Conservation (phyloP, 2,113 vertebrate genomes). For the Notothenia coriiceps region DNA sequence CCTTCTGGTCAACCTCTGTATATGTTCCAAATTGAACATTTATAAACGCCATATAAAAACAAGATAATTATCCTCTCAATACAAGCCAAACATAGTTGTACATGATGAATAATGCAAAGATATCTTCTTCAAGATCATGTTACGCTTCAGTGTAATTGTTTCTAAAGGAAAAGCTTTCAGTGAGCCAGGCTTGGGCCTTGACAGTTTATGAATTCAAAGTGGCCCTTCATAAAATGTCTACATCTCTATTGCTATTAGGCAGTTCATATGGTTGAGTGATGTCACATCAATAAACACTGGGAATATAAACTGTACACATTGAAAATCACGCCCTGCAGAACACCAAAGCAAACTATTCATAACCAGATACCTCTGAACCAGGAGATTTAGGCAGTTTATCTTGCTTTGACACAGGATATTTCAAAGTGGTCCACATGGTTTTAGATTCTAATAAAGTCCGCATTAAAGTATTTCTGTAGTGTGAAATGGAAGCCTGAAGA, state of each 20-base stretch:
- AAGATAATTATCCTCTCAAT: constrained; percentile 23
- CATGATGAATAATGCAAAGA: constrained; percentile 54
- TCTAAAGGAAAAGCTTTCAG: constrained; percentile 28
- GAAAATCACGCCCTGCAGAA: background rate
- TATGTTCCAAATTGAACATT: constrained; percentile 9
- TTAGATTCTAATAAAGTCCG: constrained; percentile 45
- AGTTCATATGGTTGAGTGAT: constrained; percentile 32
- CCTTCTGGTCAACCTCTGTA: background rate
- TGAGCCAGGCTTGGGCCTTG: constrained; percentile 31
- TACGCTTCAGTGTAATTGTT: constrained; percentile 56
- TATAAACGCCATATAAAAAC: background rate
- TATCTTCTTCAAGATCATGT: constrained; percentile 39
- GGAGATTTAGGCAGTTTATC: constrained; percentile 19
- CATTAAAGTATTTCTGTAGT: constrained; percentile 36
- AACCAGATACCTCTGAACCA: constrained; percentile 6
- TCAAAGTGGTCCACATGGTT: constrained; percentile 16
- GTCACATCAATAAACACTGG: constrained; percentile 30
- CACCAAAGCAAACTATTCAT: constrained; percentile 10
- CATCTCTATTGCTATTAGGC: constrained; percentile 41
- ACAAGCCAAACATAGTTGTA: constrained; percentile 8
- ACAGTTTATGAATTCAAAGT: constrained; percentile 56
- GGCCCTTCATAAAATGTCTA: constrained; percentile 34
- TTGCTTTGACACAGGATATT: constrained; percentile 20
- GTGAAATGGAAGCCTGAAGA: background rate
- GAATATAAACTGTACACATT: constrained; percentile 7